A percentile compares a stretch with the other conserved stretches of the same genome.
phyloP scores from a whole-genome alignment of 2,113 vertebrate genomes.

The Labeo catla region DNA sequence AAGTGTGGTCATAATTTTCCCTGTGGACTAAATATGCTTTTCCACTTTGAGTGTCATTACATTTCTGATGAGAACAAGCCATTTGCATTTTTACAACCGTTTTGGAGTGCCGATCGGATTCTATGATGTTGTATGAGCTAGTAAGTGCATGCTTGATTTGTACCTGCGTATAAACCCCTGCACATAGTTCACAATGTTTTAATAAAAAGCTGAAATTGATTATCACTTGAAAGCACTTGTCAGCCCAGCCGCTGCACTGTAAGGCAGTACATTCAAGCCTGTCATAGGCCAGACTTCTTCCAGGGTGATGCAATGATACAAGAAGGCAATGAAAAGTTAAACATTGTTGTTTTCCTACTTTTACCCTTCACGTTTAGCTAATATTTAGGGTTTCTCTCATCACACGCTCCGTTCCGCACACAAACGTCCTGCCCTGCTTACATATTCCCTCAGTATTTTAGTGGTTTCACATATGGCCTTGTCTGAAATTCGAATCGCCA shows the following conservation, averaged over 20 bases:
- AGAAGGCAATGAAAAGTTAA: constrained; percentile 29
- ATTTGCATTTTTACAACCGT: constrained; percentile 21
- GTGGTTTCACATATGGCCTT: constrained; percentile 15
- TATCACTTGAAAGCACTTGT: constrained; percentile 49
- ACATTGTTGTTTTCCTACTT: not conserved
- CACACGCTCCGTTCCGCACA: not conserved
- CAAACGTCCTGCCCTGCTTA: not conserved
- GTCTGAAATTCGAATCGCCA: constrained; percentile 16
- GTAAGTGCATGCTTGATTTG: constrained; percentile 42
- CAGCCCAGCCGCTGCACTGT: constrained; percentile 17
- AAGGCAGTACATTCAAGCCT: constrained; percentile 28
- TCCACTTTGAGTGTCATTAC: constrained; percentile 31
- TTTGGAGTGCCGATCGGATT: constrained; percentile 11
- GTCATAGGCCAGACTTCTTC: constrained; percentile 24
- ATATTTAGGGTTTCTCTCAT: not conserved
- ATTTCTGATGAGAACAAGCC: constrained; percentile 37
- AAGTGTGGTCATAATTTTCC: not conserved
- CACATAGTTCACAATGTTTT: constrained; percentile 31
- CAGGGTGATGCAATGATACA: constrained; percentile 32
- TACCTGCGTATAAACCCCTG: constrained; percentile 16
- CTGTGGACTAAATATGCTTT: constrained; percentile 16
- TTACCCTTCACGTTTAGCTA: not conserved
- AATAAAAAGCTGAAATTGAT: constrained; percentile 31
- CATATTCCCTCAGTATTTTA: constrained; percentile 23
- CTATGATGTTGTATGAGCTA: constrained; percentile 28